Percentiles rank a stretch among this genome's conserved stretches.
phyloP scores from a whole-genome alignment of 2,888 invertebrate species.

The Yponomeuta sedellus region DNA sequence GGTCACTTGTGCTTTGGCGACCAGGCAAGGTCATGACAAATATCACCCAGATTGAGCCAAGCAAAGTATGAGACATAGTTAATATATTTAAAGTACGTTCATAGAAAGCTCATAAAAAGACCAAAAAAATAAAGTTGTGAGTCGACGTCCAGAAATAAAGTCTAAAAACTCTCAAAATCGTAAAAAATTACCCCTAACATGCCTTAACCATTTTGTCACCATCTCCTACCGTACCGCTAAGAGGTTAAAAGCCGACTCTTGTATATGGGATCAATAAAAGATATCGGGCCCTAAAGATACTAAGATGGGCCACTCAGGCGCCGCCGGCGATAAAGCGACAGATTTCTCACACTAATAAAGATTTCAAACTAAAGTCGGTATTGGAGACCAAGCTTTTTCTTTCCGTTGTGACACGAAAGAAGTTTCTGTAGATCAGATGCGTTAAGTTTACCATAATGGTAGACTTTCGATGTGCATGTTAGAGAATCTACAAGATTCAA shows the following conservation, averaged over 20 bases:
- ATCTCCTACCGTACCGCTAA: background rate
- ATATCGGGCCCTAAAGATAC: background rate
- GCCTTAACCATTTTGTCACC: background rate
- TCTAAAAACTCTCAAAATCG: background rate
- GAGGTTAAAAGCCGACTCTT: slow-evolving; percentile 1
- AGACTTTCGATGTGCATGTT: too few relatives aligned
- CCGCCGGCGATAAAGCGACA: background rate
- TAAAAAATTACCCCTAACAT: background rate
- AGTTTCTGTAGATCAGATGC: too few relatives aligned
- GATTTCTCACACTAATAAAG: slow-evolving; percentile 3
- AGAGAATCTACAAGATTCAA: too few relatives aligned
- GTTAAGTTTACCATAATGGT: too few relatives aligned
- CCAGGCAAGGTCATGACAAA: too few relatives aligned
- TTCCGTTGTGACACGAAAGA: background rate
- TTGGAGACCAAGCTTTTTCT: background rate
- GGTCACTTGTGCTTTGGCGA: too few relatives aligned
- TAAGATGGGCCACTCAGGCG: background rate
- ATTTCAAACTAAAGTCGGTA: background rate
- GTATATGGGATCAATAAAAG: slow-evolving; percentile 3
- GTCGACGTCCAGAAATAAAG: background rate
- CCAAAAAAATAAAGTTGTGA: too few relatives aligned
- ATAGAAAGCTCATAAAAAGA: too few relatives aligned
- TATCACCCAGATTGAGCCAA: too few relatives aligned
- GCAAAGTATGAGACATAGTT: too few relatives aligned
- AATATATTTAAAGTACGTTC: too few relatives aligned